Evolutionary conservation across 2,797 vertebrate species (phyloP), one percentile per base, ranked within the genome.

Genomic region (Sebastes alutus): DNA sequence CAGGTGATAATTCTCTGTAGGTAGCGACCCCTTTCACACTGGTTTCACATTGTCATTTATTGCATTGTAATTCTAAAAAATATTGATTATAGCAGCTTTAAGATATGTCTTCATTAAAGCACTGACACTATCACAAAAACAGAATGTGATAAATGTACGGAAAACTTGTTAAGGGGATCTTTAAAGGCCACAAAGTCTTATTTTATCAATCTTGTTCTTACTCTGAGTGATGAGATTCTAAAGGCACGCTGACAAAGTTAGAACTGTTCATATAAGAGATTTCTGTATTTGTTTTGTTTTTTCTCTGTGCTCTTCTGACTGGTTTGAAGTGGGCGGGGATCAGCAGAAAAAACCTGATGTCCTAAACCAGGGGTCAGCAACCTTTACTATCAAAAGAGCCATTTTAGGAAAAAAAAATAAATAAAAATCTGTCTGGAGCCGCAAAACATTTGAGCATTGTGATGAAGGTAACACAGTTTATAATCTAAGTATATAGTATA

Each of bases 371-470:
- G 10, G 33, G 33, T 33, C 4, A 4, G 33, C 0, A 1, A 33
- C 33, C 33, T 11, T 33, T 33, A 33, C 33, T 33, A 33, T 33
- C 33, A 33, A 33, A 33, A 33, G 33, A 33, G 33, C 1, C 33
- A 33, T 33, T 33, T 33, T 33, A 33, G 33, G 10, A 1, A 33
- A 11, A 33, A 33, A 33, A 1, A 33, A 33, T 10, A 33, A 32
- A 32, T 0, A 32, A 12, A 35, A 35, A 35, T 62, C 27, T 10
- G 58, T 30, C 29, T 20, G 35, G 35, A 38, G 35, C 4, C 4
- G 0, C 12, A 35, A 35, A 35, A 35, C 35, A 35, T 35, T 1
- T 35, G 12, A 35, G 0, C 4, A 38, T 13, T 38, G 35, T 38
- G 35, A 38, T 38, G 12, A 38, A 38, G 35, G 35, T 38, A 38